Evolutionary conservation across 2,888 invertebrate genomes (phyloP), one percentile per base, ranked within the genome.

Genomic region (Ectobius pallidus): DNA sequence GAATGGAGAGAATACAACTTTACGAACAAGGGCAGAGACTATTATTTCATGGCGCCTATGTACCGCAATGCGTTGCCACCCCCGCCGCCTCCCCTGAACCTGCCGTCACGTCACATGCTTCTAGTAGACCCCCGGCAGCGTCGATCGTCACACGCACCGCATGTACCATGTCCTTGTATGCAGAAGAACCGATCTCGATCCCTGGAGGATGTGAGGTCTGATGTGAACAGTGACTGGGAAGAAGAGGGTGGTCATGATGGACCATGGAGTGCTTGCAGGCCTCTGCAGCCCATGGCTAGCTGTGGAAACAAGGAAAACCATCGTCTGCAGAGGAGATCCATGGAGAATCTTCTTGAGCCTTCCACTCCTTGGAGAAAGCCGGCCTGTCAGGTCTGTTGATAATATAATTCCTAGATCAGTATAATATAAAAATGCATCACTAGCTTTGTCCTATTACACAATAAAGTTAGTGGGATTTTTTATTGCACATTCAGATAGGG

Each of bases 201-300:
- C 1, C 85, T 92, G 82, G 92, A 92, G 79, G 92, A 92, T 79
- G 90, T 92, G 16, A 86, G 91, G 62, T 87, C 89, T 25, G 90
- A 90, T 73, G 85, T 90, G 20, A 73, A 52, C 62, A 87, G 88
- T 79, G 85, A 86, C 71, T 90, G 89, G 89, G 88, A 89, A 76
- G 89, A 89, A 74, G 87, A 61, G 18, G 70, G 67, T 27, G 44
- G n/a, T 46, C 46, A 20, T 63, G 62, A 44, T 34, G 75, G 69
- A 74, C 75, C 70, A 69, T 71, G 49, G 74, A 69, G 68, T 61
- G 52, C 70, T 73, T 25, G 70, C 62, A 72, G 73, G 75, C 70
- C 42, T 44, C 32, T 49, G 49, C 69, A 71, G 62, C 20, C 49
- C 71, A 16, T 30, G 11, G 69, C 81, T 76, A 34, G 34, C 11